These are phyloP conservation scores for Drosophila subpulchrella DNA, from an alignment of 1,140 invertebrate species.

Conservation along the genomic window DNA sequence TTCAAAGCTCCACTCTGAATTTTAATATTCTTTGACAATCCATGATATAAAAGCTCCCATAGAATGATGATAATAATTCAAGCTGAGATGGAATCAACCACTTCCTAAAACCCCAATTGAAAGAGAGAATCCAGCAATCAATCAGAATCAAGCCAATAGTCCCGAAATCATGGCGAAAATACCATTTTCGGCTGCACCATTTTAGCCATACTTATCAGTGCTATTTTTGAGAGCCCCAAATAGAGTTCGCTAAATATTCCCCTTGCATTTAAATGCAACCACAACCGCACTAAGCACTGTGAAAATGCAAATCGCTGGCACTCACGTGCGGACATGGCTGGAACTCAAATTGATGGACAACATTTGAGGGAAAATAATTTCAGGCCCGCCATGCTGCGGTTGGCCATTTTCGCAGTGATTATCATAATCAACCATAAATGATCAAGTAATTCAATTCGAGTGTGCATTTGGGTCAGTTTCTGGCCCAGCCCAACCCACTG, in stretches of 20 bases:
- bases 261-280: slow-evolving; percentile 26
- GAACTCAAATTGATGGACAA: slow-evolving; percentile 31
- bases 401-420: slow-evolving; percentile 29
- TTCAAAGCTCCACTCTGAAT: too few species aligned
- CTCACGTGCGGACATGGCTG: slow-evolving; percentile 6
- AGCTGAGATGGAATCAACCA: too few species aligned
- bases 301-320: slow-evolving; percentile 22
- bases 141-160: slow-evolving; percentile 14
- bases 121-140: slow-evolving; percentile 1
- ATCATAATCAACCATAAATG: slow-evolving; percentile 49
- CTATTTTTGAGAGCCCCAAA: background rate
- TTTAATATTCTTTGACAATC: too few species aligned
- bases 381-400: slow-evolving; percentile 6
- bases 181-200: background rate
- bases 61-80: background rate
- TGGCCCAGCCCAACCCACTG: background rate
- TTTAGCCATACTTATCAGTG: slow-evolving; percentile 3
- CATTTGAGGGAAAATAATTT: slow-evolving; percentile 19
- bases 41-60: too few species aligned
- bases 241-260: slow-evolving; percentile 3
- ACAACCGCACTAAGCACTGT: slow-evolving; percentile 34
- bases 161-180: background rate
- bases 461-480: background rate
- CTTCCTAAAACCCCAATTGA: background rate
- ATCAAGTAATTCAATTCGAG: slow-evolving; percentile 26